phyloP scores from a whole-genome alignment of 2,113 vertebrate species.

The Barnardius zonarius region DNA sequence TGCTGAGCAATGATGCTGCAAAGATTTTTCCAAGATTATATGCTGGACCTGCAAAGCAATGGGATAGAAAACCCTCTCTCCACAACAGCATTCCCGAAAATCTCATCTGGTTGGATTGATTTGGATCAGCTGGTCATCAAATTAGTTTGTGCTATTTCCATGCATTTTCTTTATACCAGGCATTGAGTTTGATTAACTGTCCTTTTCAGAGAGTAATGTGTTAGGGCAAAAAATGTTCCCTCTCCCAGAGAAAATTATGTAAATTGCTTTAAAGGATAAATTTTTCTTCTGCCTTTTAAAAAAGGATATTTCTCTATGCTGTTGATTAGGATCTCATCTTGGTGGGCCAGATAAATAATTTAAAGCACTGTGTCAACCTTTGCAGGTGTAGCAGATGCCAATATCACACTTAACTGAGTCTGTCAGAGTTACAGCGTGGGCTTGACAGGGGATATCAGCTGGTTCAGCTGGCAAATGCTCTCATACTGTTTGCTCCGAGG shows the following conservation, averaged over 20 bases:
- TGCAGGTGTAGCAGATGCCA: not conserved
- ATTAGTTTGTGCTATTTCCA: not conserved
- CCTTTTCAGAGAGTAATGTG: not conserved
- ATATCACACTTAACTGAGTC: not conserved
- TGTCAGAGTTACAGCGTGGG: not conserved
- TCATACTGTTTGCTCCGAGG: not conserved
- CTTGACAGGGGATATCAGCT: not conserved
- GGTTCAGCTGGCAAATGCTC: not conserved
- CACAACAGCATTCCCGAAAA: not conserved
- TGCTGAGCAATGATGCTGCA: not conserved
- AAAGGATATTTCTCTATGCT: not conserved
- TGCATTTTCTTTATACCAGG: not conserved
- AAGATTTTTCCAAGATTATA: not conserved
- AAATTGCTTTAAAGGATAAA: not conserved
- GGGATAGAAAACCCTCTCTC: not conserved
- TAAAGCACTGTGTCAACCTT: not conserved
- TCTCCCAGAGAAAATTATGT: not conserved
- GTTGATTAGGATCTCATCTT: not conserved
- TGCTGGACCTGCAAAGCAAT: not conserved
- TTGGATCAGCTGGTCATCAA: not conserved
- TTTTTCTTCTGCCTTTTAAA: not conserved
- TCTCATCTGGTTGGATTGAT: not conserved
- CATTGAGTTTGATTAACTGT: not conserved
- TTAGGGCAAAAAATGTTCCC: fast-evolving
- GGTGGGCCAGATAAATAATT: not conserved